Percentiles rank a stretch among this genome's conserved stretches.
Conservation (phyloP, 2,888 invertebrate species). For the Xestia sexstrigata region DNA sequence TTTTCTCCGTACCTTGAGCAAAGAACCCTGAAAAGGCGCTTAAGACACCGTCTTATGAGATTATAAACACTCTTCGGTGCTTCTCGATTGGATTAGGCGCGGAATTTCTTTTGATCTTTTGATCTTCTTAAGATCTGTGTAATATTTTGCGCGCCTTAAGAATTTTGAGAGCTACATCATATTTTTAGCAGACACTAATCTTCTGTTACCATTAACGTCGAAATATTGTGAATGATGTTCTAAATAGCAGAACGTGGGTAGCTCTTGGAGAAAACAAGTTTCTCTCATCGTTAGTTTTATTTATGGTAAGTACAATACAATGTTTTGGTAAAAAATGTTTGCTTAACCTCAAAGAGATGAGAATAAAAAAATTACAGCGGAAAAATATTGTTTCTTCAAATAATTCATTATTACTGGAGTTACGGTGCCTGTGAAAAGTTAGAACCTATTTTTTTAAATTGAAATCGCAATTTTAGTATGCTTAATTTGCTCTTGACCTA, state of each 20-base stretch:
- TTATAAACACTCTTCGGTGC: conserved; percentile 37
- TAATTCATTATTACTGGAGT: neutral
- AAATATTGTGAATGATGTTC: conserved; percentile 41
- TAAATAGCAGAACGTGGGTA: conserved; percentile 13
- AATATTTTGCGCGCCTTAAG: conserved; percentile 5
- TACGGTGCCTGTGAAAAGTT: neutral
- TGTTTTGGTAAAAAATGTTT: conserved; percentile 8
- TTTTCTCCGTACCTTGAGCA: neutral
- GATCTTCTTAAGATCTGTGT: conserved; percentile 31
- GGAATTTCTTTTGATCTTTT: conserved; percentile 36
- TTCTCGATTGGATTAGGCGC: conserved; percentile 43
- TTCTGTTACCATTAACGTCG: conserved; percentile 15
- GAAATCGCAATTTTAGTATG: neutral
- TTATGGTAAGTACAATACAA: conserved; percentile 23
- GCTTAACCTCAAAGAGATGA: conserved; percentile 6
- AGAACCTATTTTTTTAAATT: neutral
- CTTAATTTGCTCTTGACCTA: neutral
- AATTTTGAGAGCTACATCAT: conserved; percentile 24
- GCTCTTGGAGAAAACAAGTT: conserved; percentile 11
- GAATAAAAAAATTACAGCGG: neutral
- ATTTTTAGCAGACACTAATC: conserved; percentile 7
- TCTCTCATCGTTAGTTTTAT: conserved; percentile 17
- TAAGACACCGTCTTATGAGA: conserved; percentile 33
- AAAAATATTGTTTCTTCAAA: neutral
- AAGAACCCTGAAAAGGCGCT: conserved; percentile 23